A percentile compares a stretch with the other conserved stretches of the same genome.
phyloP scores from a whole-genome alignment of 2,797 vertebrate genomes.

The Bovichtus diacanthus region DNA sequence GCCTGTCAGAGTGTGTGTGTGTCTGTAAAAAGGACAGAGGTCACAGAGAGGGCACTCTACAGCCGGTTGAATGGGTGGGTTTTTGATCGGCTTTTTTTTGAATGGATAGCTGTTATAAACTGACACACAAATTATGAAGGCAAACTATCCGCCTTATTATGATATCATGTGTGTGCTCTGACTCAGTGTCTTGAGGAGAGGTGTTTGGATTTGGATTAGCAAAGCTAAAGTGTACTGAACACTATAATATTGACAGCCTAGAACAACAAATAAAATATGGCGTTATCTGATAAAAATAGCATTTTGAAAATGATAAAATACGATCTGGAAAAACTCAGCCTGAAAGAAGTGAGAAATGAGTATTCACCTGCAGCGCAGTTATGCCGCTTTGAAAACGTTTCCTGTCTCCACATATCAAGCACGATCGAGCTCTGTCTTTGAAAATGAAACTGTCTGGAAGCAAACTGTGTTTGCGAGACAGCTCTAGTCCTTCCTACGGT shows the following conservation, averaged over 20 bases:
- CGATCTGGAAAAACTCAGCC: neutral
- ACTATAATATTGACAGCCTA: neutral
- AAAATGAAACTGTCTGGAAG: conserved; percentile 52
- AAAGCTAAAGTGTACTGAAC: neutral
- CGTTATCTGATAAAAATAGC: conserved; percentile 8
- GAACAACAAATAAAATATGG: neutral
- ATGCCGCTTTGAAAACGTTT: conserved; percentile 29
- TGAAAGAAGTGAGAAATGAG: conserved; percentile 20
- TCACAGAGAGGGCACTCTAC: conserved; percentile 20
- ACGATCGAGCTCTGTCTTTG: conserved; percentile 16
- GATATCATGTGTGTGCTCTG: neutral
- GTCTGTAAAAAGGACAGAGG: conserved; percentile 27
- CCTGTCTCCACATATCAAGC: conserved; percentile 36
- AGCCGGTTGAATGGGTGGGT: neutral
- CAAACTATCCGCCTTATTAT: neutral
- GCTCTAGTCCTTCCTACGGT: conserved; percentile 35
- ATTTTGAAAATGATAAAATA: conserved; percentile 25
- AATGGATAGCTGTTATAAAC: no score
- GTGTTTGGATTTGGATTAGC: neutral
- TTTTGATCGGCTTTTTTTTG: neutral
- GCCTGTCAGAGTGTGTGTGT: neutral
- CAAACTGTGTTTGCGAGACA: conserved; percentile 45
- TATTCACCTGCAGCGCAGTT: conserved; percentile 30
- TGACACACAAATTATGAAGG: neutral
- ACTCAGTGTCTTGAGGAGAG: neutral